Evolutionary conservation across 1,140 invertebrate genomes (phyloP), one percentile per base, ranked within the genome.

Genomic region (Papilio polyxenes): DNA sequence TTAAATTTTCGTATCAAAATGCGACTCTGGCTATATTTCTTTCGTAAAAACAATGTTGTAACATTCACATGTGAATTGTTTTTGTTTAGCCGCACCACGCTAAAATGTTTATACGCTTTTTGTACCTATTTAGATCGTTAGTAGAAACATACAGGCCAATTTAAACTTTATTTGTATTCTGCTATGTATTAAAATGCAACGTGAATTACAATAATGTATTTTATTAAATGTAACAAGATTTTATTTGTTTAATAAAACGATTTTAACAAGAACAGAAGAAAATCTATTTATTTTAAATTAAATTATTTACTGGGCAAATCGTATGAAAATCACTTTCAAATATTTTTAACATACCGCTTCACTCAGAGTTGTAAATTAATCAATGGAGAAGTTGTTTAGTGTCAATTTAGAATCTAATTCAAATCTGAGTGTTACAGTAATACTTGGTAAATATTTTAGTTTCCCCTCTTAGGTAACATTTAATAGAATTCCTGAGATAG

Each of bases 51-150:
- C 49, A 77, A 75, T 79, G 56, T 13, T 75, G 65, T 65, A 65
- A 83, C 84, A 77, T 40, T 20, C 31, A 51, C 59, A 82, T 53
- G 84, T 82, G 75, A 84, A 85, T 77, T 81, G 77, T 74, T 75
- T 83, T 84, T 75, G 83, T 48, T 85, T 82, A 81, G 65, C 72
- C 48, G 11, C 17, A 59, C 37, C 9, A 72, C 44, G 75, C 80
- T 75, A 82, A 72, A 56, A 81, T 62, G 31, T 69, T 40, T 74
- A 74, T 65, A 49, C 56, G 17, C 31, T 72, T 37, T 65, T 72
- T 72, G 31, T 69, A 69, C 65, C 65, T 69, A 31, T 69, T 37
- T 69, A 15, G 65, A 72, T 1, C 15, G 40, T 37, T 72, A 40
- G 10, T 37, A 0, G 1, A 72, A 62, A 23, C 65, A 72, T 72